Conservation (phyloP, 2,113 vertebrate species). For the Malurus elegans region DNA sequence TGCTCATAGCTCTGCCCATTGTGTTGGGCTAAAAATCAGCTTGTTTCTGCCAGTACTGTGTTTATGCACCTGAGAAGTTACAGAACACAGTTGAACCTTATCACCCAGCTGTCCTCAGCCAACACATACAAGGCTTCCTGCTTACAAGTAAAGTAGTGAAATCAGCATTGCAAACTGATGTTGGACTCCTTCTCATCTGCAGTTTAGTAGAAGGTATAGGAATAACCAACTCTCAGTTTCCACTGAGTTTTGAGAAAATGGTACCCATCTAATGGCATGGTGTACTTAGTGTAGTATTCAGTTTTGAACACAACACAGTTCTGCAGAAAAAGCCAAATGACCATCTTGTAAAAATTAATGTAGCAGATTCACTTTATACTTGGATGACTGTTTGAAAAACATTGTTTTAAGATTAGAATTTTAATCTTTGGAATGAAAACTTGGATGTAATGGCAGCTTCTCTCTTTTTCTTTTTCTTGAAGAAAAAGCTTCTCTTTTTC, state of each 20-base stretch:
- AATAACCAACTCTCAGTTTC: background rate
- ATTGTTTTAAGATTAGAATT: background rate
- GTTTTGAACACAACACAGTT: background rate
- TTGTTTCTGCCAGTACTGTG: background rate
- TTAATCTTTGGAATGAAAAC: background rate
- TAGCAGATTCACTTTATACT: background rate
- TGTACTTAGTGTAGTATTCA: background rate
- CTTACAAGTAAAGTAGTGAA: background rate
- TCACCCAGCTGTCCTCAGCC: background rate
- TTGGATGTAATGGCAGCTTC: background rate
- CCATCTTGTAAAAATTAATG: background rate
- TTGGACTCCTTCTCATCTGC: background rate
- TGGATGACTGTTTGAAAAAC: background rate
- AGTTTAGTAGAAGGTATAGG: background rate
- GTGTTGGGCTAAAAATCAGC: background rate
- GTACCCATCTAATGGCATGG: background rate
- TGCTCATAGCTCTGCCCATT: background rate
- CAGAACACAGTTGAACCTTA: background rate
- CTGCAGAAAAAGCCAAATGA: background rate
- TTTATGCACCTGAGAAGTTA: background rate
- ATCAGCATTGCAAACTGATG: background rate
- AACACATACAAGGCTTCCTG: background rate
- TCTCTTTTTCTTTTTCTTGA: too few species aligned
- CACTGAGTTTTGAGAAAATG: background rate
- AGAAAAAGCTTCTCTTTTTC: too few species aligned